Evolutionary conservation across 2,888 invertebrate species (phyloP), one percentile per base, ranked within the genome.

Genomic region (Sinhomidia bicolor): DNA sequence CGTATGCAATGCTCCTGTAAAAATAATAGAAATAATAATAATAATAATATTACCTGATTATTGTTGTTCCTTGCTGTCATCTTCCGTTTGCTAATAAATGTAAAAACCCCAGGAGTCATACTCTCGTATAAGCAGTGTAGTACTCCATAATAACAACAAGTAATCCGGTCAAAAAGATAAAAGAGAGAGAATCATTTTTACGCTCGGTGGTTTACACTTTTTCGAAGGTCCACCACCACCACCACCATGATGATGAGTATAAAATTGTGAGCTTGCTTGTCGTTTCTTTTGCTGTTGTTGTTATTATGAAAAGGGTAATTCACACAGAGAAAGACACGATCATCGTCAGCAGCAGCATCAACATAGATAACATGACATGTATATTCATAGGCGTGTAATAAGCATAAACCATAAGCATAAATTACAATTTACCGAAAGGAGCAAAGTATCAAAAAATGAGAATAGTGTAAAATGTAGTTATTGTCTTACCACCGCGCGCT

Each of bases 331-430:
- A 41, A 79, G 23, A 60, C 60, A 79, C 65, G 65, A n/a, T 32
- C n/a, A 20, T 60, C 17, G 14, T 57, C 26, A 9, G 7, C n/a
- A n/a, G 54, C 36, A 44, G 41, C 47, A 65, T 44, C 51, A 65
- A 7, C 62, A 81, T 47, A 20, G 32, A 54, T n/a, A 86, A 51
- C 82, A 88, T 82, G 82, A 88, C 82, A 88, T 88, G 88, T 88
- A 88, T 88, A 88, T 88, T 88, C 88, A 88, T 88, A 88, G 65
- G 82, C 88, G 88, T 88, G 88, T 88, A 88, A 88, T 88, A 88
- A 87, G 87, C 87, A 68, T 79, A 78, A 85, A 65, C 78, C 80
- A 86, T 86, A 74, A 80, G 86, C 86, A 88, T 88, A 88, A 88
- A 88, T 88, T 88, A 88, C 82, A 86, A 88, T 88, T 88, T 88